Evolutionary conservation across 2,888 invertebrate species (phyloP).

Genomic region (Melanophora roralis): DNA sequence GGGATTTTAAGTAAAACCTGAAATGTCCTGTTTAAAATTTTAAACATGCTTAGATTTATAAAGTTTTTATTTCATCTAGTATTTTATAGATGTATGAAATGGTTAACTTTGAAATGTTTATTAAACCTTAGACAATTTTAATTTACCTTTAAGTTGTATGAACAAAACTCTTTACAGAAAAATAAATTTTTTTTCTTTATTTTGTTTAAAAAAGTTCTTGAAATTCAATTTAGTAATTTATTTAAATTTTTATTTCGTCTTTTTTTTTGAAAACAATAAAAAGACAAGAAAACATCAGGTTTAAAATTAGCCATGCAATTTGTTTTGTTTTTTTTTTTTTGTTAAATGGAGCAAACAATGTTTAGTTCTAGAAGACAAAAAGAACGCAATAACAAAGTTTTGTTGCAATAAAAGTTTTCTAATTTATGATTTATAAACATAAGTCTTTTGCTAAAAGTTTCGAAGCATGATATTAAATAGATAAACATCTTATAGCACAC

Average conservation of each 20-base stretch:
- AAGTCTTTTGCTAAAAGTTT: not conserved
- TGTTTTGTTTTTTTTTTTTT: slow-evolving; percentile 17
- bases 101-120: too few relatives aligned
- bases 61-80: slow-evolving; percentile 11
- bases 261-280: too few relatives aligned
- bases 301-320: slow-evolving; percentile 26
- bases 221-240: slow-evolving; percentile 8
- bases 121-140: too few relatives aligned
- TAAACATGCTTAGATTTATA: not conserved
- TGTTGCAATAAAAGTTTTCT: not conserved
- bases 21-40: slow-evolving; percentile 1
- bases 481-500: not conserved
- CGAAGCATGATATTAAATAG: not conserved
- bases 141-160: slow-evolving; percentile 4
- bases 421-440: slow-evolving; percentile 49
- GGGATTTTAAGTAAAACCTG: not conserved
- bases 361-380: too few relatives aligned
- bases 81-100: too few relatives aligned
- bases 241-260: not conserved
- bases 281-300: slow-evolving; percentile 11
- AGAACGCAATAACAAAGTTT: not conserved
- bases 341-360: not conserved
- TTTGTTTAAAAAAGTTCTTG: not conserved
- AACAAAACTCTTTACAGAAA: not conserved
- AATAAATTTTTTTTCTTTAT: not conserved